Conservation (phyloP, 2,113 vertebrate species). For the Polypterus bichir region DNA sequence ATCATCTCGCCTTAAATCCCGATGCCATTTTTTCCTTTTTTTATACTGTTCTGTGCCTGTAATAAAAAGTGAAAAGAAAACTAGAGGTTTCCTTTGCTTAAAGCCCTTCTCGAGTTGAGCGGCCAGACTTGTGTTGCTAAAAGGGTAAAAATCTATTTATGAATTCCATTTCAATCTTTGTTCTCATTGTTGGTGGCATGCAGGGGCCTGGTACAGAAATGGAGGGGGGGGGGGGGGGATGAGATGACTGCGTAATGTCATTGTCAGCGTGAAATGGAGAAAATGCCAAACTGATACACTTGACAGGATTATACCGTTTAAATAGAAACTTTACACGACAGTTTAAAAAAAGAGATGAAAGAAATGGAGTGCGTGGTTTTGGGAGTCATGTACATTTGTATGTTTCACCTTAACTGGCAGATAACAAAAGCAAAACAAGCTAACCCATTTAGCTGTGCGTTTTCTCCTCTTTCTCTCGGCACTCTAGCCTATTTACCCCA, state of each 20-base stretch:
- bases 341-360: conserved; percentile 7
- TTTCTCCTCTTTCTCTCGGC: too few species aligned
- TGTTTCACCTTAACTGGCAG: not conserved
- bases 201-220: not conserved
- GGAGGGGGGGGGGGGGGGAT: too few species aligned
- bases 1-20: too few species aligned
- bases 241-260: conserved; percentile 10
- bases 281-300: conserved; percentile 11
- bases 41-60: too few species aligned
- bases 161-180: conserved; percentile 4
- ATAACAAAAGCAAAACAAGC: not conserved
- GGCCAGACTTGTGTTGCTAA: not conserved
- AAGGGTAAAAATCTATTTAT: conserved; percentile 6
- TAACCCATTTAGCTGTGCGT: not conserved
- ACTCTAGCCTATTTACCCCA: too few species aligned
- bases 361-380: not conserved
- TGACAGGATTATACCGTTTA: conserved; percentile 6
- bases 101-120: too few species aligned
- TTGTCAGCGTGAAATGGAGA: conserved; percentile 8
- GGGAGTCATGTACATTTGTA: not conserved
- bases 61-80: too few species aligned
- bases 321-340: conserved; percentile 7
- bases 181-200: conserved; percentile 3
- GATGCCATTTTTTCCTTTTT: too few species aligned
- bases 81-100: too few species aligned